A percentile compares a stretch with the other conserved stretches of the same genome.
Evolutionary conservation across 2,797 vertebrate genomes (phyloP).

Genomic region (Smutsia gigantea): DNA sequence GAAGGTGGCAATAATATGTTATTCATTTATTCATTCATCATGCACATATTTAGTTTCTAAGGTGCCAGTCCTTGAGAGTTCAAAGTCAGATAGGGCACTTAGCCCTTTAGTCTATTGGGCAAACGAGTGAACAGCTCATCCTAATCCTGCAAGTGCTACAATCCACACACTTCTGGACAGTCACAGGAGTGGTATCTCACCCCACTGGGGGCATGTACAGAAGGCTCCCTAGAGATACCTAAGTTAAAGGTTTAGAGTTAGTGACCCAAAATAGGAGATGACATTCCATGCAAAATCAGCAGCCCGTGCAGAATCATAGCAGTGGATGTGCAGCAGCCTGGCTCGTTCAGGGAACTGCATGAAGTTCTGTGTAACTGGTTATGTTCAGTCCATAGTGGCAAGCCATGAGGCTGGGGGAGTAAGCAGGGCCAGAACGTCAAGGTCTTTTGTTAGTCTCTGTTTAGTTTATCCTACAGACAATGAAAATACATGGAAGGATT

Average conservation of each 20-base stretch:
- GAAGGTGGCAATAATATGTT: not conserved
- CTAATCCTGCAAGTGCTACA: not conserved
- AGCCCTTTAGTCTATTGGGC: not conserved
- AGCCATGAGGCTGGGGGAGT: not conserved
- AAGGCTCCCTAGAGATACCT: not conserved
- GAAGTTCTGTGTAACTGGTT: too few relatives aligned
- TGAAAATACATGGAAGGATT: not conserved
- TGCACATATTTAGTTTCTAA: not conserved
- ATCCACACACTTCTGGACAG: not conserved
- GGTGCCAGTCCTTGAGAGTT: not conserved
- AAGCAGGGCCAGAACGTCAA: not conserved
- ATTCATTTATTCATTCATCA: not conserved
- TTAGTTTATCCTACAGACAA: not conserved
- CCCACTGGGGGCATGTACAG: too few relatives aligned
- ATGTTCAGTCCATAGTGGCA: accelerated
- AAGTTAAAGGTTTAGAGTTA: not conserved
- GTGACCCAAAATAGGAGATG: not conserved
- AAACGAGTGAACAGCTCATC: not conserved
- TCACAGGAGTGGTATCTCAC: not conserved
- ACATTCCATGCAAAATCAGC: not conserved
- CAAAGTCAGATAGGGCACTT: not conserved
- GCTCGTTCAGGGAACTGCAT: not conserved
- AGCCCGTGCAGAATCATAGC: not conserved
- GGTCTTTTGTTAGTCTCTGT: not conserved
- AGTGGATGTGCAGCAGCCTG: not conserved